Evolutionary conservation across 2,113 vertebrate genomes (phyloP).

Genomic region (Chaetops frenatus): DNA sequence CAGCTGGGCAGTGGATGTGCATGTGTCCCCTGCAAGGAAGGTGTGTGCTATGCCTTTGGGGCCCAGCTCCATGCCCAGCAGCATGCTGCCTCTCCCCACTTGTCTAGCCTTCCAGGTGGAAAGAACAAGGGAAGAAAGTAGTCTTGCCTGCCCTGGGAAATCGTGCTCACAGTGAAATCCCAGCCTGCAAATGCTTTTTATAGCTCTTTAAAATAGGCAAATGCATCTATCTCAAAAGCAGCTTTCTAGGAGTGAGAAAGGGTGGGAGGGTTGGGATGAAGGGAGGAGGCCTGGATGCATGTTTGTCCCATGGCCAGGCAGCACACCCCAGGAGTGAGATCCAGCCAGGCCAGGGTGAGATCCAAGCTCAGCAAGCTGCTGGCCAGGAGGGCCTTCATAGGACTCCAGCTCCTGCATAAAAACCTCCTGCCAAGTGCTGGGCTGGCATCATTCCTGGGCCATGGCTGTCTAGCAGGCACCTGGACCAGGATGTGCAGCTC

Average conservation of each 20-base stretch:
- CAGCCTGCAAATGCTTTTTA: not conserved
- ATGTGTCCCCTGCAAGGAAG: not conserved
- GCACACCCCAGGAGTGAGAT: fast-evolving
- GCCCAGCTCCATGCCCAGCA: not conserved
- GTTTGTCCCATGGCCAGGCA: not conserved
- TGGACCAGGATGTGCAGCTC: not conserved
- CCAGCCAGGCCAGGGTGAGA: not conserved
- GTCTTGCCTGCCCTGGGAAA: not conserved
- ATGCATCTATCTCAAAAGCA: not conserved
- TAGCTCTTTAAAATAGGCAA: not conserved
- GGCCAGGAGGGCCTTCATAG: not conserved
- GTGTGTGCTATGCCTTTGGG: too few relatives aligned
- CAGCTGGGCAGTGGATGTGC: not conserved
- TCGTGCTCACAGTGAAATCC: not conserved
- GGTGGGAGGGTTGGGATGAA: not conserved
- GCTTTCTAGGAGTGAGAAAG: not conserved
- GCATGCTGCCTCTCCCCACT: not conserved
- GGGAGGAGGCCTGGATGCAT: not conserved
- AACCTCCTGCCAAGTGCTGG: not conserved
- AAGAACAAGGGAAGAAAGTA: not conserved
- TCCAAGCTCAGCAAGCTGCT: not conserved
- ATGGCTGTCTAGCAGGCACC: not conserved
- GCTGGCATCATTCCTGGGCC: not conserved
- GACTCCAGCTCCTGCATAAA: not conserved
- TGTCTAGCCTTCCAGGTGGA: not conserved